phyloP scores from a whole-genome alignment of 2,113 vertebrate species.

The Eulemur macaco region DNA sequence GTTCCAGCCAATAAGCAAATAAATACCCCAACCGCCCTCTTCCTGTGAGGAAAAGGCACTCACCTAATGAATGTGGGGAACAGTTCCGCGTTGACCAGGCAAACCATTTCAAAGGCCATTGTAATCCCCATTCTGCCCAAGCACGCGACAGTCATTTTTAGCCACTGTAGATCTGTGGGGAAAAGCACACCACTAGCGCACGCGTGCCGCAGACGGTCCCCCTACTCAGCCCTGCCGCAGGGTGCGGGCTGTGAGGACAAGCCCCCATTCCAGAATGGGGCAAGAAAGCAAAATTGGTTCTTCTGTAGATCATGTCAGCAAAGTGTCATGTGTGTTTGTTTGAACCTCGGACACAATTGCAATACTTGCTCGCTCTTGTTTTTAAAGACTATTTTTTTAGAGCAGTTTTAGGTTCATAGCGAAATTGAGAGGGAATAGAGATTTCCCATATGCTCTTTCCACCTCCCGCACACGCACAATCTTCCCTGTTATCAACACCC shows the following conservation, averaged over 20 bases:
- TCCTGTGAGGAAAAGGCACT: accelerated
- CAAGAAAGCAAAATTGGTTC: background rate
- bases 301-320: background rate
- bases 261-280: background rate
- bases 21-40: background rate
- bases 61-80: conserved; percentile 95
- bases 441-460: background rate
- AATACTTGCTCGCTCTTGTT: background rate
- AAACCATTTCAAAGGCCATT: conserved; percentile 93
- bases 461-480: accelerated
- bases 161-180: conserved; percentile 88
- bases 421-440: background rate
- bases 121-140: conserved; percentile 94
- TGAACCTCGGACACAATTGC: background rate
- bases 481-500: background rate
- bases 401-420: background rate
- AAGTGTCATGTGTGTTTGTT: background rate
- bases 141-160: conserved; percentile 87
- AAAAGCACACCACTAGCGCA: background rate
- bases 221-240: background rate
- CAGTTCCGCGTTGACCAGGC: conserved; percentile 93
- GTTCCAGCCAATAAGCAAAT: background rate
- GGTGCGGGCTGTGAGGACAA: background rate
- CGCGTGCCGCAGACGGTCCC: accelerated
- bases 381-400: background rate